A percentile compares a stretch with the other conserved stretches of the same genome.
These are phyloP conservation scores for Heterodera schachtii DNA, from an alignment of 1,140 invertebrate species.

Conservation along the genomic window DNA sequence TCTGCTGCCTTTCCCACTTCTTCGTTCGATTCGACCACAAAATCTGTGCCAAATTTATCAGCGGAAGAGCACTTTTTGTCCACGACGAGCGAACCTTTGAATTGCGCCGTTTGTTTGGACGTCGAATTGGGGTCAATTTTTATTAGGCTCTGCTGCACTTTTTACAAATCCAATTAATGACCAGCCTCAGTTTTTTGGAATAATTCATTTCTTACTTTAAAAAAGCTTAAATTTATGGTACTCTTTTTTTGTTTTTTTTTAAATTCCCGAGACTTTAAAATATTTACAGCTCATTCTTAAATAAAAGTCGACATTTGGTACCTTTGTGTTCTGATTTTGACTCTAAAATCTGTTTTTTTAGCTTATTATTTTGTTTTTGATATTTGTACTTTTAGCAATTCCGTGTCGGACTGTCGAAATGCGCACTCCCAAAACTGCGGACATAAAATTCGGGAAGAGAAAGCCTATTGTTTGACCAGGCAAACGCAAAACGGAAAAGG, in stretches of 20 bases:
- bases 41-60: neutral
- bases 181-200: too few relatives aligned
- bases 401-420: slow-evolving; percentile 34
- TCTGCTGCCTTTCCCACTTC: neutral
- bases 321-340: too few relatives aligned
- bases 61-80: neutral
- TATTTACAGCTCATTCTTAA: too few relatives aligned
- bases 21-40: neutral
- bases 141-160: too few relatives aligned
- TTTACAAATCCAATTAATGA: too few relatives aligned
- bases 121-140: slow-evolving; percentile 5
- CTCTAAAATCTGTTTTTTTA: too few relatives aligned
- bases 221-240: too few relatives aligned
- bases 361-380: too few relatives aligned
- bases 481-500: slow-evolving; percentile 44
- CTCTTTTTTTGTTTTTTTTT: too few relatives aligned
- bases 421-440: slow-evolving; percentile 20
- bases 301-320: too few relatives aligned
- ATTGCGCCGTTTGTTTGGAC: slow-evolving; percentile 31
- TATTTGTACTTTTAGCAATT: slow-evolving; percentile 17
- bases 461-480: slow-evolving; percentile 39
- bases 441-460: slow-evolving; percentile 16
- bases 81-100: slow-evolving; percentile 4
- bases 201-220: too few relatives aligned
- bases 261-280: too few relatives aligned